phyloP scores from a whole-genome alignment of 2,113 vertebrate genomes.

The Notarius lentiginosus region DNA sequence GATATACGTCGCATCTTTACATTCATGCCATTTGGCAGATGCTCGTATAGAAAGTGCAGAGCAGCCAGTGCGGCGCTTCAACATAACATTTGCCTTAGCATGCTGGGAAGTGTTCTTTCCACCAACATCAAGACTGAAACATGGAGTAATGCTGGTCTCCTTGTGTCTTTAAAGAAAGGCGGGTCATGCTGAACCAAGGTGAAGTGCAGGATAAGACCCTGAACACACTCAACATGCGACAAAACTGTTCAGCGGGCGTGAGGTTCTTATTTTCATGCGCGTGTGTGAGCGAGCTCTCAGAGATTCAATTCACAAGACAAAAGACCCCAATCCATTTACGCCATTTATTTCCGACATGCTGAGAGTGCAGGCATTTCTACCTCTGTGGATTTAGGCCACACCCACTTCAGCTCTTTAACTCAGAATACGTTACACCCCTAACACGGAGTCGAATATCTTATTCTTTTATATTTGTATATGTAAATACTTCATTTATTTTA shows the following conservation, averaged over 20 bases:
- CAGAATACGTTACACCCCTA: not conserved
- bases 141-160: not conserved
- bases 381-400: not conserved
- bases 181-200: not conserved
- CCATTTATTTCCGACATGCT: not conserved
- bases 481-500: no score
- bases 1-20: not conserved
- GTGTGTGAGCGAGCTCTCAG: not conserved
- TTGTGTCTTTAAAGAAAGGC: conserved; percentile 1
- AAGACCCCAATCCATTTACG: not conserved
- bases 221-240: not conserved
- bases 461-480: no score
- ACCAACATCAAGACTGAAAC: not conserved
- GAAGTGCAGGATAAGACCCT: not conserved
- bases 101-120: not conserved
- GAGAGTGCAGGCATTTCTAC: not conserved
- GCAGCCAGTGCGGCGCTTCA: not conserved
- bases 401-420: no score
- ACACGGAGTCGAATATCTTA: not conserved
- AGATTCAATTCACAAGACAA: not conserved
- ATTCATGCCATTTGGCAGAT: not conserved
- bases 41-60: not conserved
- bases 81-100: no score
- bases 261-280: not conserved
- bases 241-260: not conserved